phyloP scores from a whole-genome alignment of 2,797 vertebrate genomes.

The Pipistrellus kuhlii region DNA sequence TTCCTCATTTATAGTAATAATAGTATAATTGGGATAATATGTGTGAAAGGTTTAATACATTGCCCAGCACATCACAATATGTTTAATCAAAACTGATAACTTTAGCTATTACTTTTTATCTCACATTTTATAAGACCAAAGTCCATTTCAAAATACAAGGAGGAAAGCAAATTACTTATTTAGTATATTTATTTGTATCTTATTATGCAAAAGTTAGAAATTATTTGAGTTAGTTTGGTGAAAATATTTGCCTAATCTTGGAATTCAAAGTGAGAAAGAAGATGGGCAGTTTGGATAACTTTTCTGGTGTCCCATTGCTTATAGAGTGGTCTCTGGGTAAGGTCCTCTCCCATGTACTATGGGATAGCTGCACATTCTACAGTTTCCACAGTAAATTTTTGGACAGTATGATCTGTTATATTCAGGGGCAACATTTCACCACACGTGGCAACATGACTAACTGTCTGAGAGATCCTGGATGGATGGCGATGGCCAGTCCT shows the following conservation, averaged over 20 bases:
- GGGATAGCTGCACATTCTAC: neutral
- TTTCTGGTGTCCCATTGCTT: neutral
- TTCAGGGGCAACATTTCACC: neutral
- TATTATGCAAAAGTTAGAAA: constrained; percentile 24
- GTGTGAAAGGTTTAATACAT: neutral
- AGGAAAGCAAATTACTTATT: neutral
- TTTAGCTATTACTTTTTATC: neutral
- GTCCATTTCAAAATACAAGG: neutral
- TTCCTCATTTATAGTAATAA: neutral
- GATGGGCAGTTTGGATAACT: neutral
- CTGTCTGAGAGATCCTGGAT: neutral
- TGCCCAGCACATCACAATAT: neutral
- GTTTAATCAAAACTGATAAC: neutral
- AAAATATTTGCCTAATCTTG: neutral
- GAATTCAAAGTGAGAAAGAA: constrained; percentile 1
- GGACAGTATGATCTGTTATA: neutral
- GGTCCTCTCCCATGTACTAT: no score
- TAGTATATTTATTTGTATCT: constrained; percentile 26
- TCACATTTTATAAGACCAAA: neutral
- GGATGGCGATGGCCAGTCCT: neutral
- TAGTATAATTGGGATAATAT: neutral
- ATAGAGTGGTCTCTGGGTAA: neutral
- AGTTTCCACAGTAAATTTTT: neutral
- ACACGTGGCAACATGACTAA: neutral
- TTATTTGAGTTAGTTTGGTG: neutral